A percentile compares a stretch with the other conserved stretches of the same genome.
Conservation (phyloP, 1,140 invertebrate species). For the Heliconius melpomene region DNA sequence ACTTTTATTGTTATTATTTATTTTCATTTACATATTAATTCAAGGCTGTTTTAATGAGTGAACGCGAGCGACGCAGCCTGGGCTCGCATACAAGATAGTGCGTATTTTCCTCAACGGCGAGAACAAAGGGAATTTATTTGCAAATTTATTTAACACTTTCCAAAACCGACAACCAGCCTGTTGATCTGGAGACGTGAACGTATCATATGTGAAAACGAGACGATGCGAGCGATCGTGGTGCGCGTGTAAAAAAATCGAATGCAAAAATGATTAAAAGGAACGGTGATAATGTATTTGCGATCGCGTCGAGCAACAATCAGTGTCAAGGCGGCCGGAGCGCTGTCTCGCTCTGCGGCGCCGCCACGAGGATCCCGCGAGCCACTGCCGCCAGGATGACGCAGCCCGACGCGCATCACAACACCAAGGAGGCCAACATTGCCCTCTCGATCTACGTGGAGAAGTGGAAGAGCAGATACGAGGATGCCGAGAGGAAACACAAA, state of each 20-base stretch:
- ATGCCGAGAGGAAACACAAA: conserved; percentile 85
- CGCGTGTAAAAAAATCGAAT: conserved; percentile 72
- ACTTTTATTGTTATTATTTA: conserved; percentile 39
- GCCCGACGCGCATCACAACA: conserved; percentile 72
- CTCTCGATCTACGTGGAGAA: conserved; percentile 78
- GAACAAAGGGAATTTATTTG: conserved; percentile 73
- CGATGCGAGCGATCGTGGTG: conserved; percentile 66
- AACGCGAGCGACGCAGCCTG: conserved; percentile 49
- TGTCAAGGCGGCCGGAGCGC: conserved; percentile 72
- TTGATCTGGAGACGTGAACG: conserved; percentile 69
- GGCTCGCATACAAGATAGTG: conserved; percentile 51
- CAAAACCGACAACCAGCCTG: conserved; percentile 61
- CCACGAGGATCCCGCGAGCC: conserved; percentile 71
- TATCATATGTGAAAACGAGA: conserved; percentile 69
- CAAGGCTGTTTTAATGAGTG: conserved; percentile 55
- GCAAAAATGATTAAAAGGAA: conserved; percentile 81
- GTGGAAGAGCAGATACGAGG: conserved; percentile 86
- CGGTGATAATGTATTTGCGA: conserved; percentile 80
- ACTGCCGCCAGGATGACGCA: conserved; percentile 76
- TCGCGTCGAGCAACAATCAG: conserved; percentile 78
- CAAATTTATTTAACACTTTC: conserved; percentile 64
- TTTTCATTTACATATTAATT: conserved; percentile 36
- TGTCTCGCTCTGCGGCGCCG: conserved; percentile 74
- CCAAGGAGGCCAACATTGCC: conserved; percentile 71
- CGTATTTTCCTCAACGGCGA: conserved; percentile 69